Conservation (phyloP, 2,888 invertebrate species). For the Aphidius colemani region DNA sequence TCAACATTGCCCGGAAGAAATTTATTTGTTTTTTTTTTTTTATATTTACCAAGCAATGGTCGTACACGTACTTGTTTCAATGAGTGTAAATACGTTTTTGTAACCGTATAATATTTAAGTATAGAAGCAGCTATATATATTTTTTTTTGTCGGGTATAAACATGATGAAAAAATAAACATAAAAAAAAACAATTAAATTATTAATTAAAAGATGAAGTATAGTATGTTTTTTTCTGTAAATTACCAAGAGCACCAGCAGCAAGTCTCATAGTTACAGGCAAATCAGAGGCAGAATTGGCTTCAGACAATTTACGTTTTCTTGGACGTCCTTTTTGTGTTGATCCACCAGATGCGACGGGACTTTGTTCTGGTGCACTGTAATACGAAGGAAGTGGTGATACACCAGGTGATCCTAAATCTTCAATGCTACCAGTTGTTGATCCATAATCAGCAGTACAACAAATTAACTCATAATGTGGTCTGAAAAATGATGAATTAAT, state of each 20-base stretch:
- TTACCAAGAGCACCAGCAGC: conserved; percentile 73
- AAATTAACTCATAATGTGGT: conserved; percentile 72
- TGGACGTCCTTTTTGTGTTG: conserved; percentile 78
- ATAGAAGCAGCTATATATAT: background rate
- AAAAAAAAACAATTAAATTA: too few species aligned
- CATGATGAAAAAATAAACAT: too few species aligned
- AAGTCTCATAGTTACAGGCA: conserved; percentile 74
- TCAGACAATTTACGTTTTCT: conserved; percentile 74
- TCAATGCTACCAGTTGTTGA: conserved; percentile 69
- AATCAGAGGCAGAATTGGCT: conserved; percentile 63
- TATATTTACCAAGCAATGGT: conserved; percentile 35
- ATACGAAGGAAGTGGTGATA: conserved; percentile 68
- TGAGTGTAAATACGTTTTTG: conserved; percentile 22
- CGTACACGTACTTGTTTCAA: conserved; percentile 1
- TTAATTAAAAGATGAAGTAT: conserved; percentile 38
- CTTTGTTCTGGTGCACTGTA: conserved; percentile 65
- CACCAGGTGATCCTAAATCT: conserved; percentile 64
- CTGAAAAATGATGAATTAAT: conserved; percentile 48
- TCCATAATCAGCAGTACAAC: conserved; percentile 62
- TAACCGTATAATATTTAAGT: background rate
- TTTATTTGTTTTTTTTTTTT: conserved; percentile 34
- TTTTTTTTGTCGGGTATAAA: too few species aligned
- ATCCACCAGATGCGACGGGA: conserved; percentile 51
- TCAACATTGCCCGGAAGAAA: conserved; percentile 40
- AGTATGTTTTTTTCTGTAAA: too few species aligned